phyloP scores from a whole-genome alignment of 2,797 vertebrate species.

The Pangasius krempfi region DNA sequence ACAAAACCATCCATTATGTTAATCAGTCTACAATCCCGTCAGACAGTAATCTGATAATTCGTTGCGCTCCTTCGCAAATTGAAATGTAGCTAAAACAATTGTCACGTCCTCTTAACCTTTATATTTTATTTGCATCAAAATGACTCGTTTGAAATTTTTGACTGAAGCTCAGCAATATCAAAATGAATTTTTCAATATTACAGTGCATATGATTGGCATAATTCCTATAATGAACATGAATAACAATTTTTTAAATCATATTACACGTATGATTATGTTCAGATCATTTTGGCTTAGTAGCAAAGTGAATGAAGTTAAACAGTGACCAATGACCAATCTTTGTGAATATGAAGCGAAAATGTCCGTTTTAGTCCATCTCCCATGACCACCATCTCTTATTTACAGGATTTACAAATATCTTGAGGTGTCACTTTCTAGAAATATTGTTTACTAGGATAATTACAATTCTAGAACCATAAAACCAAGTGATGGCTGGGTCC shows the following conservation, averaged over 20 bases:
- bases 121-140: background rate
- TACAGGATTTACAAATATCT: background rate
- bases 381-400: background rate
- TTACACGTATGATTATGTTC: background rate
- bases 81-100: slow-evolving; percentile 38
- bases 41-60: slow-evolving; percentile 13
- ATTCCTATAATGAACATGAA: slow-evolving; percentile 2
- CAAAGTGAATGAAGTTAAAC: background rate
- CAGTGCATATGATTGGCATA: background rate
- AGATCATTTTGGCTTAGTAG: background rate
- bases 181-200: slow-evolving; percentile 16
- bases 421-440: background rate
- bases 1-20: slow-evolving; percentile 40
- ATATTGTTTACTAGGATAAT: background rate
- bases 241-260: background rate
- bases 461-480: background rate
- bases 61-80: background rate
- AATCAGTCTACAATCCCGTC: slow-evolving; percentile 23
- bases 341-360: background rate
- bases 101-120: slow-evolving; percentile 36
- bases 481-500: background rate
- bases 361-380: background rate
- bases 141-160: background rate
- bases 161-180: background rate
- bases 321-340: background rate